A percentile compares a stretch with the other conserved stretches of the same genome.
Evolutionary conservation across 2,888 invertebrate species (phyloP).

Genomic region (Drosophila diplacantha): DNA sequence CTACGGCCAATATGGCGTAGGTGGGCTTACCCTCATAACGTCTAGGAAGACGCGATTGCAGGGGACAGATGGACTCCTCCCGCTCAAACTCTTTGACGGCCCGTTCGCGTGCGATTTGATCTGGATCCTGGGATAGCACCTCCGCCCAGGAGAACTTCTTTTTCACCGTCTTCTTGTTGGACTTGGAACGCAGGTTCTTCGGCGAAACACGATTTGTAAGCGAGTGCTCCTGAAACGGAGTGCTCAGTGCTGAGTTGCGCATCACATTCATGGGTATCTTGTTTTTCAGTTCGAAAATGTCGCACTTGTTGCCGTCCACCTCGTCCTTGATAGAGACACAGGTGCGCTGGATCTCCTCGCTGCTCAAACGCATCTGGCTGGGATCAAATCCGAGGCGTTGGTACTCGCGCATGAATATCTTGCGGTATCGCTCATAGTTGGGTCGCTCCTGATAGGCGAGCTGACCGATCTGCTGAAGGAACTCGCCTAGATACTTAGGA

Average conservation of each 20-base stretch:
- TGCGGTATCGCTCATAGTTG: constrained; percentile 85
- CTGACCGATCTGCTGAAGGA: constrained; percentile 84
- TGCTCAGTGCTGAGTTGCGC: constrained; percentile 68
- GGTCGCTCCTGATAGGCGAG: constrained; percentile 87
- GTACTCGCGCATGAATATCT: constrained; percentile 83
- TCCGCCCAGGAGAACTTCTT: constrained; percentile 78
- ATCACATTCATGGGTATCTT: constrained; percentile 75
- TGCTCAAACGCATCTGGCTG: constrained; percentile 67
- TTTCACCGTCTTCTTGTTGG: constrained; percentile 71
- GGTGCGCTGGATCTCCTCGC: constrained; percentile 72
- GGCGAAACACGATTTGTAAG: constrained; percentile 79
- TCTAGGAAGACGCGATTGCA: constrained; percentile 65
- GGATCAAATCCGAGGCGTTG: constrained; percentile 78
- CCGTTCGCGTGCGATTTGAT: constrained; percentile 78
- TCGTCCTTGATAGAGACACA: constrained; percentile 74
- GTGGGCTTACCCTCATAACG: constrained; percentile 77
- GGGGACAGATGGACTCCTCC: constrained; percentile 71
- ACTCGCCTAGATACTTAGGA: constrained; percentile 84
- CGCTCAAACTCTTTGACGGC: constrained; percentile 78
- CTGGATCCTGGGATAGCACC: constrained; percentile 77
- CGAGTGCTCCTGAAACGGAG: constrained; percentile 76
- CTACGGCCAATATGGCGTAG: constrained; percentile 76
- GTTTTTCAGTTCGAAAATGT: constrained; percentile 79
- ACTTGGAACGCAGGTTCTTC: constrained; percentile 82
- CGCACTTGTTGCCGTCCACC: constrained; percentile 68